A percentile compares a stretch with the other conserved stretches of the same genome.
These are phyloP conservation scores for Phragmatobia fuliginosa DNA, from an alignment of 2,888 invertebrate genomes.

Conservation along the genomic window DNA sequence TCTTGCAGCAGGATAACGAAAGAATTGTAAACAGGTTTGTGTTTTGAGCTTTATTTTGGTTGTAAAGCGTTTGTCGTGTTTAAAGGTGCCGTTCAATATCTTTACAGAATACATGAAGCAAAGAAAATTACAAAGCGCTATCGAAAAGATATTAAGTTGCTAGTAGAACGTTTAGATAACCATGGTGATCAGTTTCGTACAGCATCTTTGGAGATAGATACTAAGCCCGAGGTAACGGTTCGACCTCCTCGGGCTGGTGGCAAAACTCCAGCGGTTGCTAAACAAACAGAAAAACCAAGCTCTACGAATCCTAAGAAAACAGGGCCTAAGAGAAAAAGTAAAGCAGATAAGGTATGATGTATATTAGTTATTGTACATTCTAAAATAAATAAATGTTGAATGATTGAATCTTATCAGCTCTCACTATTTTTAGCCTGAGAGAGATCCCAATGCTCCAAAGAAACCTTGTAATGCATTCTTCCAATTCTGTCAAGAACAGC, in stretches of 20 bases:
- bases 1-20: constrained; percentile 92
- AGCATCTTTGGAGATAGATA: constrained; percentile 86
- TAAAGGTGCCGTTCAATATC: constrained; percentile 46
- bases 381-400: neutral
- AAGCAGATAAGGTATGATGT: constrained; percentile 84
- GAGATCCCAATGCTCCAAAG: constrained; percentile 92
- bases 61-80: constrained; percentile 38
- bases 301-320: constrained; percentile 71
- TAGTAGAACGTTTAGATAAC: constrained; percentile 89
- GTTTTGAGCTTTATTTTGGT: constrained; percentile 50
- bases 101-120: constrained; percentile 89
- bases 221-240: constrained; percentile 69
- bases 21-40: constrained; percentile 89
- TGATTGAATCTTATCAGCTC: neutral
- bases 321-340: constrained; percentile 86
- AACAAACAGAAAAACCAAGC: constrained; percentile 73
- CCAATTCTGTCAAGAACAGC: constrained; percentile 92
- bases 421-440: constrained; percentile 71
- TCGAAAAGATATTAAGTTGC: constrained; percentile 89
- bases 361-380: neutral
- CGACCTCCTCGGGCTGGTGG: constrained; percentile 59
- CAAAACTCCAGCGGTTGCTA: constrained; percentile 64
- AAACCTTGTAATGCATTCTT: constrained; percentile 93
- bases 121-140: constrained; percentile 89
- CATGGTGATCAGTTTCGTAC: constrained; percentile 90